Evolutionary conservation across 2,888 invertebrate genomes (phyloP), one percentile per base, ranked within the genome.

Genomic region (Zele albiditarsus): DNA sequence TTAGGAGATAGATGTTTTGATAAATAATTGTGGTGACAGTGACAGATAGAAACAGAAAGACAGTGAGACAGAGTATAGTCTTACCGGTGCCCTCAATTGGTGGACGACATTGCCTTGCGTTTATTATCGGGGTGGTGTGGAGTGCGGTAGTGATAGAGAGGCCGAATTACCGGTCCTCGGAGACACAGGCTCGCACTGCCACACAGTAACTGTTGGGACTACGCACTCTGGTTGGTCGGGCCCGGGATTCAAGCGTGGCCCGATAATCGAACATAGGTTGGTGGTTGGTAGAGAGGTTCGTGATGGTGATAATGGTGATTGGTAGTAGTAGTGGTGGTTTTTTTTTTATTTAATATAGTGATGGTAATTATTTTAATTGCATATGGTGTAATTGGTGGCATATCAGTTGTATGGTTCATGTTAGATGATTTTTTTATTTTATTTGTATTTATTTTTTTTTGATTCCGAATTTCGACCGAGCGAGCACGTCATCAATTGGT

Each of bases 121-220:
- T 79, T 77, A 78, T 88, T 88, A 89, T 88, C 88, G 88, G 86
- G 88, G 88, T 86, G 87, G 86, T 88, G 85, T 87, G 85, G 85
- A 85, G 88, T 88, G 88, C 87, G 88, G 87, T 88, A 87, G 85
- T 85, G 88, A 86, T 83, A 87, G 87, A 86, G 88, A 88, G 87
- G 86, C 87, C 88, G 88, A 86, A 80, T 88, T 88, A 88, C 85
- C 88, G 88, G 88, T 88, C 89, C 88, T 89, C 88, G 89, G 88
- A 88, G 89, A 87, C 83, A 87, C 88, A 86, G 89, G 88, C 84
- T 88, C 88, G 87, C 87, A 89, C 88, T 89, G 89, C 87, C 87
- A 89, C 86, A 89, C 89, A 83, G 87, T 88, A 84, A 89, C 88
- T 85, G 88, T 89, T 87, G 89, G 89, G 87, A 86, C 87, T 88